These are phyloP conservation scores for Epinephelus fuscoguttatus DNA, from an alignment of 2,113 vertebrate species.

Conservation along the genomic window DNA sequence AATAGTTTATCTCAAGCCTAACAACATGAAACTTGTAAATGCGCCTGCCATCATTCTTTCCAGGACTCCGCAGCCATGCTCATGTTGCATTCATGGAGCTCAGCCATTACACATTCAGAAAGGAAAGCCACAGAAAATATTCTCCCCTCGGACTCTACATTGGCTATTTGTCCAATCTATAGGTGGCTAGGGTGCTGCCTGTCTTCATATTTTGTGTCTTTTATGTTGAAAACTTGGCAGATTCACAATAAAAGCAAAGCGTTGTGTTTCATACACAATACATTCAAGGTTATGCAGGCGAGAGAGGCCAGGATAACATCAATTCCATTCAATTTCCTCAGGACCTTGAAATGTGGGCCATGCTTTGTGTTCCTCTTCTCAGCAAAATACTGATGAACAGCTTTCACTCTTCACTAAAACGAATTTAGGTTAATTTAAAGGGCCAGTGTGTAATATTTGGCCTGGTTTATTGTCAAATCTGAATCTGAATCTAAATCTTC, in stretches of 20 bases:
- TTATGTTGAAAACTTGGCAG: slow-evolving; percentile 60
- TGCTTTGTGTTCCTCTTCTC: slow-evolving; percentile 48
- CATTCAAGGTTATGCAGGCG: slow-evolving; percentile 60
- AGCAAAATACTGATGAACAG: slow-evolving; percentile 43
- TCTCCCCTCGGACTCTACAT: slow-evolving; percentile 29
- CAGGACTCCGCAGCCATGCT: slow-evolving; percentile 37
- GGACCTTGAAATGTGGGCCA: slow-evolving; percentile 61
- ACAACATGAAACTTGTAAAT: slow-evolving; percentile 78
- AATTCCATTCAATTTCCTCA: slow-evolving; percentile 69
- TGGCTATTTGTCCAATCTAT: slow-evolving; percentile 57
- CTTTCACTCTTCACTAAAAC: slow-evolving; percentile 42
- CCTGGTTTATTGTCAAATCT: no score
- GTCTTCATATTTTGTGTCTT: slow-evolving; percentile 62
- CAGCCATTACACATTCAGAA: slow-evolving; percentile 47
- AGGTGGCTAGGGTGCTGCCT: slow-evolving; percentile 41
- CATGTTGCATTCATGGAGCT: slow-evolving; percentile 65
- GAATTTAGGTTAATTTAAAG: slow-evolving; percentile 2
- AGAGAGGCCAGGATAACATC: slow-evolving; percentile 58
- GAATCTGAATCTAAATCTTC: no score
- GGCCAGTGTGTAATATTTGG: no score
- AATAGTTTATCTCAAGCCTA: slow-evolving; percentile 77
- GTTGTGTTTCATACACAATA: slow-evolving; percentile 57
- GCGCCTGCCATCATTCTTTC: slow-evolving; percentile 67
- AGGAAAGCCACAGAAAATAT: slow-evolving; percentile 23
- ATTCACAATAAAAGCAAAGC: slow-evolving; percentile 51